phyloP scores from a whole-genome alignment of 2,797 vertebrate genomes.

The Peromyscus melanophrys region DNA sequence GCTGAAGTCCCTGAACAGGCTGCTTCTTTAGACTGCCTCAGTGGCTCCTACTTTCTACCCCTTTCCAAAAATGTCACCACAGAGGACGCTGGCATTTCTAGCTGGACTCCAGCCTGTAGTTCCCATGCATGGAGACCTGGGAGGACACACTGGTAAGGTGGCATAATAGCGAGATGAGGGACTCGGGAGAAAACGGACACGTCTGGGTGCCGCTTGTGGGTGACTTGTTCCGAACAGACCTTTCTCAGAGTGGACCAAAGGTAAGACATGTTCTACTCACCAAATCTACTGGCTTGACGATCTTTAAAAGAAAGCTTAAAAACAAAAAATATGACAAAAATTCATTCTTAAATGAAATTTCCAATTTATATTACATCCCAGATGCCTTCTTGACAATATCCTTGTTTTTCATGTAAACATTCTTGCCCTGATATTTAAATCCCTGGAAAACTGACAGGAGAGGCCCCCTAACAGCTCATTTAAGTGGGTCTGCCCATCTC shows the following conservation, averaged over 20 bases:
- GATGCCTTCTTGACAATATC: constrained; percentile 15
- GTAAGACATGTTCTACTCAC: constrained; percentile 56
- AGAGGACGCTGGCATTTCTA: not conserved
- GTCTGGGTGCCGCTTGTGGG: not conserved
- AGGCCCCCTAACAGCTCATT: not conserved
- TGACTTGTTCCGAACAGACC: constrained; percentile 40
- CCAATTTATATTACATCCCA: not conserved
- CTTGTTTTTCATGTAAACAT: constrained; percentile 16
- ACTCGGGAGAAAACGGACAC: not conserved
- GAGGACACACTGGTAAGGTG: not conserved
- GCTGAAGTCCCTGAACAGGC: not conserved
- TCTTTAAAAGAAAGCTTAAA: constrained; percentile 46
- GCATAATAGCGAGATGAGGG: not conserved
- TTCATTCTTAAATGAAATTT: constrained; percentile 46
- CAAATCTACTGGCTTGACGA: constrained; percentile 44
- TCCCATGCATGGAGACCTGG: not conserved
- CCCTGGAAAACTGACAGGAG: not conserved
- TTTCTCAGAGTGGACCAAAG: constrained; percentile 26
- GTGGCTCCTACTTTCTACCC: not conserved
- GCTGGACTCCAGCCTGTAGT: not conserved
- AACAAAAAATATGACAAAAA: constrained; percentile 22
- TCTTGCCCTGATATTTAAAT: constrained; percentile 18
- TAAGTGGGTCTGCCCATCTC: not conserved
- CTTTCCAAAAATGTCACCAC: not conserved
- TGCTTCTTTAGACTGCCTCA: constrained; percentile 16